Conservation (phyloP, 2,797 vertebrate species). For the Potorous gilbertii region DNA sequence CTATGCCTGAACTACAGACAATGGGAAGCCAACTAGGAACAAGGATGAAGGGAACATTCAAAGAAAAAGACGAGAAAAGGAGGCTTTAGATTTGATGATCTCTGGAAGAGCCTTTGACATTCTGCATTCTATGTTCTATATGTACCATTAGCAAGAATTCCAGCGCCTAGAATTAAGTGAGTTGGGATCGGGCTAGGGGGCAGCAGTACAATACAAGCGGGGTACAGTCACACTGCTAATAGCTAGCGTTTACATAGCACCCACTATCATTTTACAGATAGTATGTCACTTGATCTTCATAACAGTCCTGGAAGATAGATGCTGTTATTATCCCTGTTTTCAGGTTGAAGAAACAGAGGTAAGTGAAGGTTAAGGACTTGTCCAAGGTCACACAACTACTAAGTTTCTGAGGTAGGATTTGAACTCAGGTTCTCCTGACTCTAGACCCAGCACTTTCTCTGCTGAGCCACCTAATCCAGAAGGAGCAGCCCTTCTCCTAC, state of each 20-base stretch:
- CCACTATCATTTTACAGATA: neutral
- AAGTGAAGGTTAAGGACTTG: neutral
- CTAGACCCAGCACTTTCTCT: neutral
- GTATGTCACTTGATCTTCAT: neutral
- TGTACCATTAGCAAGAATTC: neutral
- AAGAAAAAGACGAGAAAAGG: neutral
- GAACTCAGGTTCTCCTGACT: neutral
- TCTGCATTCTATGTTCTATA: neutral
- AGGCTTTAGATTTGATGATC: neutral
- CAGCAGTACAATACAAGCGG: neutral
- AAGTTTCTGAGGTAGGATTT: neutral
- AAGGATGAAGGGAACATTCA: neutral
- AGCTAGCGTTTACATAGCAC: no score
- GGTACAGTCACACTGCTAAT: neutral
- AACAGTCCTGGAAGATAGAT: neutral
- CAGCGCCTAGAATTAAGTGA: neutral
- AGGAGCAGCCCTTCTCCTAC: no score
- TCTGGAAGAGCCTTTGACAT: neutral
- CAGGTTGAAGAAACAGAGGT: neutral
- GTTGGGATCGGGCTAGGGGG: no score
- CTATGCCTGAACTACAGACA: neutral
- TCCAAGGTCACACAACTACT: neutral
- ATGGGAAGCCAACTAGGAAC: neutral
- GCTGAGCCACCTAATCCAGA: no score
- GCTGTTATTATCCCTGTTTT: neutral